These are phyloP conservation scores for Gonocerus acuteangulatus DNA, from an alignment of 2,888 invertebrate genomes.

Conservation along the genomic window DNA sequence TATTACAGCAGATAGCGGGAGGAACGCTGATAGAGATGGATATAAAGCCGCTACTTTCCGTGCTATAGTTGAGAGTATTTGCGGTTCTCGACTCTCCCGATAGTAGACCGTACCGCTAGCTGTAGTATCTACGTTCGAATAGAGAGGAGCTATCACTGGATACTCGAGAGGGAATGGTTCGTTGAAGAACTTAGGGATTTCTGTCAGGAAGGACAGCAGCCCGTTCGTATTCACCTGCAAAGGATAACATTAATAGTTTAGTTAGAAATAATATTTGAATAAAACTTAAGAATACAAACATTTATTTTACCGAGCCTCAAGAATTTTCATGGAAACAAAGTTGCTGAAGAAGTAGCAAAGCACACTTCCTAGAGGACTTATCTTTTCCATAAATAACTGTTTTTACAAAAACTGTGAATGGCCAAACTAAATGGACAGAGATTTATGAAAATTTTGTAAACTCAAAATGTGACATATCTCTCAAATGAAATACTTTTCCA, in stretches of 20 bases:
- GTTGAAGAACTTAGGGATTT: slow-evolving; percentile 77
- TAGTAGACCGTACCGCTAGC: slow-evolving; percentile 60
- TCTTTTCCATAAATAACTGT: no score
- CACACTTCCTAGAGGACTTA: no score
- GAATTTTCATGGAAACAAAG: no score
- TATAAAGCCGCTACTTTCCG: slow-evolving; percentile 49
- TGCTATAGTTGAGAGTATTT: slow-evolving; percentile 50
- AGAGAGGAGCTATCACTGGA: slow-evolving; percentile 82
- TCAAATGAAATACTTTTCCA: no score
- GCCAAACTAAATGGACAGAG: no score
- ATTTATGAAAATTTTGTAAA: no score
- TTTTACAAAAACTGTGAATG: no score
- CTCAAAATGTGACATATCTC: no score
- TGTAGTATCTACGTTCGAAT: slow-evolving; percentile 81
- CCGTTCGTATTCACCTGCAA: slow-evolving; percentile 85
- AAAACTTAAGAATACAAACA: neutral
- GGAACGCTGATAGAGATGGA: slow-evolving; percentile 48
- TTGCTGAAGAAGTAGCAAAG: no score
- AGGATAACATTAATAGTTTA: slow-evolving; percentile 28
- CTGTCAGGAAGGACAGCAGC: slow-evolving; percentile 78
- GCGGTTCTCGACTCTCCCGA: slow-evolving; percentile 42
- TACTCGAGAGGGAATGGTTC: slow-evolving; percentile 83
- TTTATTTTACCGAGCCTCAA: neutral
- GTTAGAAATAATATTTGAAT: slow-evolving; percentile 6
- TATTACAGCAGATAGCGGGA: slow-evolving; percentile 70